Percentiles rank a stretch among this genome's conserved stretches.
Evolutionary conservation across 2,797 vertebrate genomes (phyloP).

Genomic region (Sardinella longiceps): DNA sequence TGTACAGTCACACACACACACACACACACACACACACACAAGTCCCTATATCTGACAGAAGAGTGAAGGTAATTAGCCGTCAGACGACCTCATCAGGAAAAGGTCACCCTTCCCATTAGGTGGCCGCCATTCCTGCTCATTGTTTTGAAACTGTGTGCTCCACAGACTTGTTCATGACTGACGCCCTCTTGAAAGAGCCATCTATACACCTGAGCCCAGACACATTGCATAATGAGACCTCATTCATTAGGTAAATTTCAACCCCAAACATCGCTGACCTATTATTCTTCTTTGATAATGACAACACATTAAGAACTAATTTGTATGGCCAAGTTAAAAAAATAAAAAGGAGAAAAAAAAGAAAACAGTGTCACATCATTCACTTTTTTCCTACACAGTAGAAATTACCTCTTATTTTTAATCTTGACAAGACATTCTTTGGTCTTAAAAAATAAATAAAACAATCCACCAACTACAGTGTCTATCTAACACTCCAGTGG

Average conservation of each 20-base stretch:
- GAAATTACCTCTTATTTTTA: neutral
- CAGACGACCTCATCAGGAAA: neutral
- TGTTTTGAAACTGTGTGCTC: neutral
- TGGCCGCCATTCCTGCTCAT: neutral
- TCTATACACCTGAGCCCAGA: neutral
- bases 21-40: neutral
- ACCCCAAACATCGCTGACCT: neutral
- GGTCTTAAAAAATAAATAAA: neutral
- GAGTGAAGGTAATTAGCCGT: neutral
- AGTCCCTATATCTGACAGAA: neutral
- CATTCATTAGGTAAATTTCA: neutral
- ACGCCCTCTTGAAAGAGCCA: neutral
- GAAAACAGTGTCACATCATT: neutral
- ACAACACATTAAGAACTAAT: no score
- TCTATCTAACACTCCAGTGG: neutral
- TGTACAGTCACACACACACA: neutral
- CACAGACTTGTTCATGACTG: neutral
- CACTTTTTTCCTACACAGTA: neutral
- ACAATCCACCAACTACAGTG: neutral
- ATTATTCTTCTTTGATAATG: neutral
- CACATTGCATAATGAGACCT: neutral
- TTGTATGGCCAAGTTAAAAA: no score
- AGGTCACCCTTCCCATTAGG: neutral
- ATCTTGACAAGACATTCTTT: neutral
- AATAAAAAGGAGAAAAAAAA: neutral